These are phyloP conservation scores for Chaetophractus vellerosus DNA, from an alignment of 2,797 vertebrate genomes.

Conservation along the genomic window DNA sequence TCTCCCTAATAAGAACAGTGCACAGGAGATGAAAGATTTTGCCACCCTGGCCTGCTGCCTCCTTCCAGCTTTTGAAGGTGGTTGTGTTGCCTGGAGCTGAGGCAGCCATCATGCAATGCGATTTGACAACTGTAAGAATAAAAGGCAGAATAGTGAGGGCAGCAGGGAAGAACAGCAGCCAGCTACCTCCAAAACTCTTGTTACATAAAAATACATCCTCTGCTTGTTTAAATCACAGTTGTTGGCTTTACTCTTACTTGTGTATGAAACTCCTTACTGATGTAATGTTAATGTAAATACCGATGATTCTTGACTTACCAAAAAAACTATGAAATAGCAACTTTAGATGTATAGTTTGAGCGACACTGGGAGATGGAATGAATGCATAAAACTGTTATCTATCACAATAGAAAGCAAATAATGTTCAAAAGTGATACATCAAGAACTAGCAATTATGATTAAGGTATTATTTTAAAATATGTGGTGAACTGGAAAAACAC, in stretches of 20 bases:
- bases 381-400: not conserved
- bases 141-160: conserved; percentile 10
- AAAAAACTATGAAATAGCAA: not conserved
- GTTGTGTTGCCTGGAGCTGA: conserved; percentile 72
- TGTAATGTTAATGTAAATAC: conserved; percentile 12
- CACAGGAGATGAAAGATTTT: conserved; percentile 74
- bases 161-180: not conserved
- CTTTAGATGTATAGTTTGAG: not conserved
- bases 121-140: conserved; percentile 74
- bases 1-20: conserved; percentile 74
- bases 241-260: not conserved
- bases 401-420: not conserved
- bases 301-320: not conserved
- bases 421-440: not conserved
- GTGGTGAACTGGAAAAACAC: not conserved
- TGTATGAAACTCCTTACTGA: conserved; percentile 30
- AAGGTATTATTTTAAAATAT: not conserved
- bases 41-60: not conserved
- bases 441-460: not conserved
- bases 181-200: not conserved
- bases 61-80: conserved; percentile 70
- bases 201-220: conserved; percentile 38
- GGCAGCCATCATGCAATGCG: not conserved
- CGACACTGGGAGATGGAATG: not conserved
- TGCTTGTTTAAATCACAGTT: not conserved